phyloP scores from a whole-genome alignment of 2,113 vertebrate species.

The cat (Felis catus) region F.catus_Fca126_mat1.0 CM031416.1:8950501-8951000 shows the following conservation, averaged over 20 bases:
- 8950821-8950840: not conserved
- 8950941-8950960: not conserved
- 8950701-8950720: not conserved
- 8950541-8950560: not conserved
- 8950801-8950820: not conserved
- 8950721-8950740: conserved; percentile 4
- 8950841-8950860: not conserved
- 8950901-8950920: not conserved
- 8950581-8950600: not conserved
- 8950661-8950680: too few relatives aligned
- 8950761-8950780: not conserved
- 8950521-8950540: not conserved
- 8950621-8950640: too few relatives aligned
- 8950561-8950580: not conserved
- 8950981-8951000: conserved; percentile 56
- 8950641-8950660: too few relatives aligned
- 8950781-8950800: not conserved
- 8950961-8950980: not conserved
- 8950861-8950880: not conserved
- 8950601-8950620: rapidly evolving
- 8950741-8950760: conserved; percentile 8
- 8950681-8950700: not conserved
- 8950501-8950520: not conserved
- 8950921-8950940: not conserved
- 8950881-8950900: not conserved